Base-by-base conservation (phyloP, 2,888 invertebrate species). In the Megalurothrips usitatus region DNA sequence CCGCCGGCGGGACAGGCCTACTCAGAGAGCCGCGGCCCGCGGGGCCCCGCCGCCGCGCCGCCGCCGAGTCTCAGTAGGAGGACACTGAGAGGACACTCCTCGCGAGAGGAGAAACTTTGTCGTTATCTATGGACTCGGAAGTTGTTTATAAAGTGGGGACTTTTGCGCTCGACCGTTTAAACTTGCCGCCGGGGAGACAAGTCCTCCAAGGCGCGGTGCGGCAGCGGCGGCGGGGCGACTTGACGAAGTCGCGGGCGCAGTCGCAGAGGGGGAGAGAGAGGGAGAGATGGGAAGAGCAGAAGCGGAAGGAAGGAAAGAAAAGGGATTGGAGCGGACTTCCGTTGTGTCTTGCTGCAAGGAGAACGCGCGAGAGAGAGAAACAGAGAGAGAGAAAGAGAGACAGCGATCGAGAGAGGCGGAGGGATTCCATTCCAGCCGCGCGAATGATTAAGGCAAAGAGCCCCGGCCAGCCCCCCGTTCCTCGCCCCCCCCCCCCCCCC, bases 101-200 rank as follows among this genome's bases (percentile, higher is more conserved):
- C 34, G 34, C 34, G 34, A 6, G 26, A 26, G 34, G 26, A 26
- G 23, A 75, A 75, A 75, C 68, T 75, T 75, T 75, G 68, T 75
- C 68, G 23, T 75, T 75, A 75, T 75, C 68, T 75, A 75, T 75
- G 68, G 68, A 75, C 68, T 75, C 68, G 68, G 68, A 75, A 75
- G 68, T 75, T 75, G 68, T 75, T 75, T 75, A 75, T 75, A 75
- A 75, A 75, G 68, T 75, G 23, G 68, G 68, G 26, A 75, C 23
- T 26, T 26, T 75, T 58, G 17, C 23, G 68, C 68, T 26, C 23
- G 26, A 26, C 8, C 68, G 68, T 75, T 75, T 75, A 75, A 75
- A 75, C 68, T 75, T 75, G 68, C n/a, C 68, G 14, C 52, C 14
- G 3, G 14, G 52, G 52, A 19, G 68, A 23, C 52, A 17, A 52